phyloP scores from a whole-genome alignment of 2,113 vertebrate species.

The Canis aureus region DNA sequence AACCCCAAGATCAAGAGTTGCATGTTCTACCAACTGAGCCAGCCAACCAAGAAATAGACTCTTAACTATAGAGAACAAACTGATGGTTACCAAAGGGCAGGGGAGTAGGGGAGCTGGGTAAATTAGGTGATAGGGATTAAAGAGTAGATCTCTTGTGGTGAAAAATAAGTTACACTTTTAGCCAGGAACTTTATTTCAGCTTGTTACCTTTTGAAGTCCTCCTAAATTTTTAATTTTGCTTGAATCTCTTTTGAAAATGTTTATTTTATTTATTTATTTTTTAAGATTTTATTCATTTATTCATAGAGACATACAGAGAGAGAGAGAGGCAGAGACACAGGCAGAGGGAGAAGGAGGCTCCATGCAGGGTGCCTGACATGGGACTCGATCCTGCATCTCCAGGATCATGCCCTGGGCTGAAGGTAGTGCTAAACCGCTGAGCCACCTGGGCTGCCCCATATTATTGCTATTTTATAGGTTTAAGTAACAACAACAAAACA shows the following conservation, averaged over 20 bases:
- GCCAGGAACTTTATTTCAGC: background rate
- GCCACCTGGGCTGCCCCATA: background rate
- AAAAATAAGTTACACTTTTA: slow-evolving; percentile 23
- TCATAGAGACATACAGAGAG: no score
- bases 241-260: slow-evolving; percentile 18
- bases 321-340: background rate
- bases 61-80: background rate
- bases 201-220: slow-evolving; percentile 11
- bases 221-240: slow-evolving; percentile 57
- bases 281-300: background rate
- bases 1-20: background rate
- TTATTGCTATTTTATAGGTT: background rate
- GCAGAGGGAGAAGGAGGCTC: background rate
- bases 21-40: background rate
- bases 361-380: background rate
- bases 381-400: background rate
- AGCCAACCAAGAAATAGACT: background rate
- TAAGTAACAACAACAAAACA: background rate
- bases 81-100: background rate
- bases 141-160: background rate
- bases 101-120: background rate
- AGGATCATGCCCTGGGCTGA: background rate
- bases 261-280: background rate
- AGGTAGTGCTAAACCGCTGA: background rate
- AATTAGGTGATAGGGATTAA: background rate